Conservation (phyloP, 2,113 vertebrate genomes). For the Rhineura floridana region DNA sequence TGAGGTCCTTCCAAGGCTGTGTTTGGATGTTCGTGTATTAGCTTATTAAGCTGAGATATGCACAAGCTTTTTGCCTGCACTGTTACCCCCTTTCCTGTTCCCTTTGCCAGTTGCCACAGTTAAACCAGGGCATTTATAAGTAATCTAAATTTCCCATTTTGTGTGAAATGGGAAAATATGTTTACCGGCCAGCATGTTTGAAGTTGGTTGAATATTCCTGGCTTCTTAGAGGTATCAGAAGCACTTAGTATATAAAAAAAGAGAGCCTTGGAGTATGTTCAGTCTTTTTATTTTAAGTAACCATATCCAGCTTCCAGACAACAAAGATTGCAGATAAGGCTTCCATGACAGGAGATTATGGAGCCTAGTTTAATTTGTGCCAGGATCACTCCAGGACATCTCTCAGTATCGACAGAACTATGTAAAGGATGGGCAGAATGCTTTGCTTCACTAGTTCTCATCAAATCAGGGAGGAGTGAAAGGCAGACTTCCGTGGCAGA, state of each 20-base stretch:
- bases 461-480: neutral
- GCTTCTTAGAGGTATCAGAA: neutral
- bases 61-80: neutral
- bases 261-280: neutral
- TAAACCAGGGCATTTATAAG: neutral
- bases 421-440: neutral
- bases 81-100: neutral
- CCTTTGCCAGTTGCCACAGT: neutral
- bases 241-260: neutral
- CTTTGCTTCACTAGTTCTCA: neutral
- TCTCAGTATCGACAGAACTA: neutral
- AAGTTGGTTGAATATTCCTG: neutral
- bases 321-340: neutral
- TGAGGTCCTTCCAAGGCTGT: neutral
- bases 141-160: neutral
- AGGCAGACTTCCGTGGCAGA: neutral
- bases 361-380: neutral
- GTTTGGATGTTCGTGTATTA: neutral
- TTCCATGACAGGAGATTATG: neutral
- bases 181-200: neutral
- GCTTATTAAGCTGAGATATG: neutral
- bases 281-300: neutral
- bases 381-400: neutral
- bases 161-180: neutral
- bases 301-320: neutral